Conservation (phyloP, 2,888 invertebrate genomes). For the Pammene aurita region DNA sequence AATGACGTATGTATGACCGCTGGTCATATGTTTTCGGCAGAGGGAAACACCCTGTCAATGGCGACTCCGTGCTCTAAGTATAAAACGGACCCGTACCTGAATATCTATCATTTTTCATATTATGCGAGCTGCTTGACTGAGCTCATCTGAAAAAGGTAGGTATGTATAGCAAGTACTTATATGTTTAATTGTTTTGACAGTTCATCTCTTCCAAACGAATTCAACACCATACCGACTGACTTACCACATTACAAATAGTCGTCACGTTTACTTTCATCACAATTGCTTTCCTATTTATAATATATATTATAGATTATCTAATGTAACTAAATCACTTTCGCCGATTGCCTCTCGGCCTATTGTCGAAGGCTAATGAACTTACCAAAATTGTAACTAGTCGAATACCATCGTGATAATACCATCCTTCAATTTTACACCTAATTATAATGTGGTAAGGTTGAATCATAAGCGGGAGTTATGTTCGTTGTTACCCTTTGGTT, state of each 20-base stretch:
- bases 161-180: no score
- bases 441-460: neutral
- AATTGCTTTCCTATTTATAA: slow-evolving; percentile 11
- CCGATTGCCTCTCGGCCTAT: slow-evolving; percentile 58
- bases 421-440: neutral
- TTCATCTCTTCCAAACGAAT: neutral
- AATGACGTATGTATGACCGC: no score
- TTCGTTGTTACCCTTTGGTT: slow-evolving; percentile 14
- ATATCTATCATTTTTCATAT: no score
- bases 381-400: slow-evolving; percentile 20
- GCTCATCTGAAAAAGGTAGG: no score
- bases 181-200: neutral
- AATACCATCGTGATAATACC: neutral
- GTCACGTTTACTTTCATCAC: slow-evolving; percentile 22
- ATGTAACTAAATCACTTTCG: slow-evolving; percentile 63
- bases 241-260: neutral
- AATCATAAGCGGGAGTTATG: neutral
- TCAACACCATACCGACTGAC: neutral
- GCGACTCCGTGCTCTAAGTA: no score
- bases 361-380: slow-evolving; percentile 74
- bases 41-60: no score
- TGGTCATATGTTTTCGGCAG: no score
- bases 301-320: slow-evolving; percentile 33
- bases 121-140: no score
- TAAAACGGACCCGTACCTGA: no score